Evolutionary conservation across 2,888 invertebrate species (phyloP).

Genomic region (Oegoconia quadripuncta): DNA sequence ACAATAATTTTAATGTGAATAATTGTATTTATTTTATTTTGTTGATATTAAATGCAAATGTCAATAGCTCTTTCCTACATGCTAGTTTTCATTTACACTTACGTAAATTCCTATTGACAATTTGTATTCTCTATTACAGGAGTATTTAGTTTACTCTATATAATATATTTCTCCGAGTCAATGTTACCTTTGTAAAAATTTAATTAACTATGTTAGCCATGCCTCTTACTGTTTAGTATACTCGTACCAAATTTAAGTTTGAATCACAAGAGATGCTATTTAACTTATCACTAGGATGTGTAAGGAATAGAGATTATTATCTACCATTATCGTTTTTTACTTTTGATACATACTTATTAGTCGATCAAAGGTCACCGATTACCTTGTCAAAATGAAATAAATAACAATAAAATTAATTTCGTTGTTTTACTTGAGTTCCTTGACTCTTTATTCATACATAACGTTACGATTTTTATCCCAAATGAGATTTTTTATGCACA

Average conservation of each 20-base stretch:
- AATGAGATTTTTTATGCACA: too few relatives aligned
- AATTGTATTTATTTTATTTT: too few relatives aligned
- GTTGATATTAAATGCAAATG: too few relatives aligned
- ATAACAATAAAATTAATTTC: conserved; percentile 59
- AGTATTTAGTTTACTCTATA: not conserved
- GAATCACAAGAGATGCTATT: conserved; percentile 59
- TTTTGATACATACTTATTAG: conserved; percentile 74
- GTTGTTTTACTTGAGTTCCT: conserved; percentile 31
- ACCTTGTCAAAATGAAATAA: conserved; percentile 77
- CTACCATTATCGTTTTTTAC: conserved; percentile 70
- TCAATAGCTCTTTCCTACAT: too few relatives aligned
- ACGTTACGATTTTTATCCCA: too few relatives aligned
- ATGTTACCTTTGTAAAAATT: conserved; percentile 44
- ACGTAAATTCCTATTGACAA: too few relatives aligned
- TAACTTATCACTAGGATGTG: conserved; percentile 62
- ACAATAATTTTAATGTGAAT: too few relatives aligned
- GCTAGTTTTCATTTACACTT: too few relatives aligned
- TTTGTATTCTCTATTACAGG: too few relatives aligned
- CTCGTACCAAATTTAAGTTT: conserved; percentile 57
- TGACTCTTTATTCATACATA: too few relatives aligned
- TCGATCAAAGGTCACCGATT: conserved; percentile 75
- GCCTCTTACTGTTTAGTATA: conserved; percentile 30
- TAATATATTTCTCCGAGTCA: conserved; percentile 22
- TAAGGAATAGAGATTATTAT: conserved; percentile 66
- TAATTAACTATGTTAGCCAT: conserved; percentile 26